Evolutionary conservation across 2,888 invertebrate genomes (phyloP).

Genomic region (Drosophila falleni): DNA sequence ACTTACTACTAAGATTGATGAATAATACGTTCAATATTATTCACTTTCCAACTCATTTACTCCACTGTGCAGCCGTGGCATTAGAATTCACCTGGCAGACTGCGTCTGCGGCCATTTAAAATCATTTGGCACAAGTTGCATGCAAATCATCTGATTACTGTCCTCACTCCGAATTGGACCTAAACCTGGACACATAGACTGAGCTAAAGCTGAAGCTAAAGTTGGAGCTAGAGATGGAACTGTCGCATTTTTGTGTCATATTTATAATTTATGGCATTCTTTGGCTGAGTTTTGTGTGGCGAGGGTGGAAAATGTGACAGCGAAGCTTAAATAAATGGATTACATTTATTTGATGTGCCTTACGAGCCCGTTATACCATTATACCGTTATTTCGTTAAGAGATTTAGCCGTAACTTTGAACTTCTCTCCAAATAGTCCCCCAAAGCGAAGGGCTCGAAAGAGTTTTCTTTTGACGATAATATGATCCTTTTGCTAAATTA

Average conservation of each 20-base stretch:
- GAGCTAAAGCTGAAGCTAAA: conserved; percentile 1
- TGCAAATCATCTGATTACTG: conserved; percentile 52
- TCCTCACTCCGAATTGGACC: conserved; percentile 14
- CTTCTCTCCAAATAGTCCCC: conserved; percentile 2
- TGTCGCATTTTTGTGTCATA: conserved; percentile 32
- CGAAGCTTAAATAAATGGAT: conserved; percentile 39
- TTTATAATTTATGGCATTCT: conserved; percentile 37
- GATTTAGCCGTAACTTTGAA: conserved; percentile 19
- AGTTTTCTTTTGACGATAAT: conserved; percentile 8
- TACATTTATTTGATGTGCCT: conserved; percentile 25
- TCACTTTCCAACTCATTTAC: neutral
- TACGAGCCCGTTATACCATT: neutral
- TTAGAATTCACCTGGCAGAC: conserved; percentile 31
- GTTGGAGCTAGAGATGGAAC: conserved; percentile 9
- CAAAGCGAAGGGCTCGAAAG: neutral
- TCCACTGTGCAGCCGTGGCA: conserved; percentile 13
- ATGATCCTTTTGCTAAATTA: conserved; percentile 15
- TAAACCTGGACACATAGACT: neutral
- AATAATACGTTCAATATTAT: too few species aligned
- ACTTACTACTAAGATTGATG: too few species aligned
- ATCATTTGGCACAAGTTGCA: conserved; percentile 40
- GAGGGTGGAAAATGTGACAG: conserved; percentile 36
- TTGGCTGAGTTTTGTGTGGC: conserved; percentile 1
- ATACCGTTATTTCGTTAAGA: conserved; percentile 23
- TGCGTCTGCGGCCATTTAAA: conserved; percentile 26